phyloP scores from a whole-genome alignment of 2,113 vertebrate genomes.

The Hepsetus odoe region DNA sequence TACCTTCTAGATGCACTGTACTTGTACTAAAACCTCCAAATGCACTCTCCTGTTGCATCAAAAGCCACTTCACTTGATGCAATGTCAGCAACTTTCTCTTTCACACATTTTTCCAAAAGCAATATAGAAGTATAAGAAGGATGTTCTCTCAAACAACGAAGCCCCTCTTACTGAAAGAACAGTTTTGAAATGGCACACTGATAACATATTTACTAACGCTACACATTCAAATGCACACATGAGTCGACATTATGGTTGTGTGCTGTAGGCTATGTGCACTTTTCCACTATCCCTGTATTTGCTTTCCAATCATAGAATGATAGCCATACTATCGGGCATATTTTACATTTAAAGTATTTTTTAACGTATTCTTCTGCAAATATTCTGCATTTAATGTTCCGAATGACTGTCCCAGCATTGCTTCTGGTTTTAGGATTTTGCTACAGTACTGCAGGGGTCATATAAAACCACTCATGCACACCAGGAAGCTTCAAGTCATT shows the following conservation, averaged over 20 bases:
- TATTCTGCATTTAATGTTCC: neutral
- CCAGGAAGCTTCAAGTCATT: neutral
- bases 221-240: too few species aligned
- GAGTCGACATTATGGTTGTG: neutral
- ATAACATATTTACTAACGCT: too few species aligned
- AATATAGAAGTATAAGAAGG: neutral
- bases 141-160: neutral
- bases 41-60: neutral
- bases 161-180: neutral
- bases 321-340: neutral
- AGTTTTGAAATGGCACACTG: neutral
- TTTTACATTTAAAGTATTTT: neutral
- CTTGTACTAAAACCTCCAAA: neutral
- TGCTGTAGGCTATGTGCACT: neutral
- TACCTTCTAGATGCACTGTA: neutral
- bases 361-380: neutral
- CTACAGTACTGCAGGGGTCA: neutral
- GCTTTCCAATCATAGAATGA: neutral
- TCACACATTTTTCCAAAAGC: neutral
- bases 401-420: neutral
- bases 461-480: neutral
- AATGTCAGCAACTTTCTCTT: neutral
- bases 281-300: neutral
- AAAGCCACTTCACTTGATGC: neutral
- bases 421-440: neutral